Evolutionary conservation across 2,113 vertebrate genomes (phyloP).

Genomic region (Edolisoma coerulescens): DNA sequence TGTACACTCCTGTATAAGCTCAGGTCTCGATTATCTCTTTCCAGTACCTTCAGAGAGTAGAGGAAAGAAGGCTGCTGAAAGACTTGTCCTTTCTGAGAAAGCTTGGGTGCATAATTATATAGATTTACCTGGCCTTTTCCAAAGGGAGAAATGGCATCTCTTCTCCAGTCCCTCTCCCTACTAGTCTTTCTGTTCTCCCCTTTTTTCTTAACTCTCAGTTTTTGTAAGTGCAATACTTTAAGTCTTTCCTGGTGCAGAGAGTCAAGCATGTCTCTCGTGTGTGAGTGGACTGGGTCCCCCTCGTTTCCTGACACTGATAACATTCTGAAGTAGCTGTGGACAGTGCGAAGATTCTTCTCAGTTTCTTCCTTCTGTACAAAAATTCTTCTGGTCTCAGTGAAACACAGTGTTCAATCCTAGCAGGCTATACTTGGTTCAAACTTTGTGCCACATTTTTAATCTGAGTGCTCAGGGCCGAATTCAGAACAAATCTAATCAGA

Average conservation of each 20-base stretch:
- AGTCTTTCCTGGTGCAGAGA: neutral
- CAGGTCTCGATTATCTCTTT: conserved; percentile 58
- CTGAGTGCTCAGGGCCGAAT: neutral
- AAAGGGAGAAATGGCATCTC: neutral
- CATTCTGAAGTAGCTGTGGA: neutral
- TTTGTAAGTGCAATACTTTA: neutral
- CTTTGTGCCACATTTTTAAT: neutral
- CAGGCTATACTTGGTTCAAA: neutral
- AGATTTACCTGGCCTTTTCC: conserved; percentile 47
- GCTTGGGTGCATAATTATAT: conserved; percentile 40
- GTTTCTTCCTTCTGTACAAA: neutral
- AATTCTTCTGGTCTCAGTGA: neutral
- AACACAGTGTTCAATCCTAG: neutral
- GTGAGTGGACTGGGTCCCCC: neutral
- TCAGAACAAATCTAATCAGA: neutral
- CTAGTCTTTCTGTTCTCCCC: neutral
- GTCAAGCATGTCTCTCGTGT: neutral
- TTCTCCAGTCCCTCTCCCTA: neutral
- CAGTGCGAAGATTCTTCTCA: neutral
- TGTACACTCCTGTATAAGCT: conserved; percentile 35
- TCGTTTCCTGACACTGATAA: neutral
- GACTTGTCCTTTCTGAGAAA: conserved; percentile 15
- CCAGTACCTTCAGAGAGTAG: neutral
- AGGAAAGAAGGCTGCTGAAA: conserved; percentile 7
- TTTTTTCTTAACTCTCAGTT: neutral